Base-by-base conservation (phyloP, 2,888 invertebrate genomes). In the Nemotelus nigrinus region DNA sequence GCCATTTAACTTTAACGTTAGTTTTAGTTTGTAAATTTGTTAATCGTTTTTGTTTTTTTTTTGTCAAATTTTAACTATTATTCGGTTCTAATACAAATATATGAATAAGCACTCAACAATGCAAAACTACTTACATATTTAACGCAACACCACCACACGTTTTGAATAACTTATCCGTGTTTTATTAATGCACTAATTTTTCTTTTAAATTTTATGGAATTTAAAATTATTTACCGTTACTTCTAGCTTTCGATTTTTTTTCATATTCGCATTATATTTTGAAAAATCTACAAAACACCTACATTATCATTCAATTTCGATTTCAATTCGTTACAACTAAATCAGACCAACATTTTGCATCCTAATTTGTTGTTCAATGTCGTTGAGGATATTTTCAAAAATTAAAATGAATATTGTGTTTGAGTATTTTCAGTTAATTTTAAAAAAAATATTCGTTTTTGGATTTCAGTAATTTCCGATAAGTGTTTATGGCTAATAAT, bases 21-120 rank as follows among this genome's bases (percentile, higher is more conserved):
- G 8, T 50, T 50, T 8, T 6, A 50, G 6, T n/a, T 58, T 58
- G 58, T 58, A 58, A n/a, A n/a, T 58, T 58, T 3, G 58, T 7
- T n/a, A n/a, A n/a, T n/a, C n/a, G n/a, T n/a, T n/a, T n/a, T n/a
- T n/a, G n/a, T n/a, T n/a, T n/a, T n/a, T n/a, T 58, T n/a, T 58
- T 58, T 58, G 25, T n/a, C 25, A 58, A 6, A 7, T 58, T 58
- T 3, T n/a, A 58, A 58, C 25, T 58, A 8, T 25, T 58, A n/a
- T n/a, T 58, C 58, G 45, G 48, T 68, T n/a, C n/a, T n/a, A n/a
- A n/a, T n/a, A n/a, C n/a, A n/a, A n/a, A n/a, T n/a, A 65, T 68
- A 68, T n/a, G 10, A 65, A 65, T 50, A 44, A 41, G 68, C 68
- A 68, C 68, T 68, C 68, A 68, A 68, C 50, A 68, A 68, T 68